Base-by-base conservation (phyloP, 92 coral and sea anemone species). In the Zoanthus sansibaricus region DNA sequence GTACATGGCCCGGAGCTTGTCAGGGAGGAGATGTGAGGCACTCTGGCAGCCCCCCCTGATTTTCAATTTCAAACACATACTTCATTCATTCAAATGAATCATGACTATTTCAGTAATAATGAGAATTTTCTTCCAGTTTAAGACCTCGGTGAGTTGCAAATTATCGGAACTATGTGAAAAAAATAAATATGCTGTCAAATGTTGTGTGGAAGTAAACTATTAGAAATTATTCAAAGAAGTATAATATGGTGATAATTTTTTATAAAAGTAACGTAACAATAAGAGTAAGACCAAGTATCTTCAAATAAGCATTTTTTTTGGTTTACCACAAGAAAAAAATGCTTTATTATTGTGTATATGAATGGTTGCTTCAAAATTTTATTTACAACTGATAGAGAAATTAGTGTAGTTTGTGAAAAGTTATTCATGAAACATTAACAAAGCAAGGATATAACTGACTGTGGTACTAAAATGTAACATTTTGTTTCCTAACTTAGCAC, bases 161-260 rank as follows among this genome's bases (percentile, higher is more conserved):
- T 69, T 69, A 69, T 69, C 74, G 74, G 74, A 69, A 33, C 74
- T 69, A 69, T 69, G 74, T 69, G 74, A 69, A 69, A 69, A 69
- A 69, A 69, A 69, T 69, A 69, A 69, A 69, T 69, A 69, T 69
- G 74, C 74, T 69, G 44, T 69, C 44, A 69, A 69, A 69, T 69
- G 74, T 69, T 69, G 74, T 69, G 74, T 69, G 74, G 74, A 25
- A 69, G 74, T 69, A 69, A 69, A 69, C 74, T 69, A 69, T 69
- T 33, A 15, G 49, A 31, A 69, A 69, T 61, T 69, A 25, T 42
- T 25, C 45, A 67, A 69, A 69, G 74, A 69, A 69, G 74, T 69
- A 69, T 69, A 69, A 69, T 69, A 69, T 69, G 74, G 74, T 69
- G 74, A 69, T 69, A 25, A 42, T 69, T 69, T 32, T 67, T 67